Conservation (phyloP, 2,888 invertebrate genomes). For the Leptothorax acervorum region DNA sequence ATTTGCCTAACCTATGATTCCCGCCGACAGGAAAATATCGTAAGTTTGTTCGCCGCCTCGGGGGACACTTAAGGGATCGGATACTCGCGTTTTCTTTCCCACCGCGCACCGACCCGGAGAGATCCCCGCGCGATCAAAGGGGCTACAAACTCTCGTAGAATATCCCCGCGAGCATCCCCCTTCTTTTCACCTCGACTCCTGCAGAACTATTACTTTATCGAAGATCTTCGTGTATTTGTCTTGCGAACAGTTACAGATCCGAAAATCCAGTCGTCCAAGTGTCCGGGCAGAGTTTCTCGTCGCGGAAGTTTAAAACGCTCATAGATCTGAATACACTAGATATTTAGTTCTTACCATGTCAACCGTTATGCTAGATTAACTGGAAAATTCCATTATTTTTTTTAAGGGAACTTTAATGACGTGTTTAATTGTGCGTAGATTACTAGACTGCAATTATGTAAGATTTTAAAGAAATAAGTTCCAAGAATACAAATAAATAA, state of each 20-base stretch:
- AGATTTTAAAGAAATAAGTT: neutral
- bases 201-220: conserved; percentile 55
- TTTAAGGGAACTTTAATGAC: neutral
- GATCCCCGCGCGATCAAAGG: conserved; percentile 51
- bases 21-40: conserved; percentile 58
- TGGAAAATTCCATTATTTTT: neutral
- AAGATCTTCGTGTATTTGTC: conserved; percentile 43
- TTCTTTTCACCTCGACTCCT: conserved; percentile 35
- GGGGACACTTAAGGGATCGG: conserved; percentile 49
- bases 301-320: conserved; percentile 3
- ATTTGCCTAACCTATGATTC: conserved; percentile 64
- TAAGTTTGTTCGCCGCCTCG: conserved; percentile 61
- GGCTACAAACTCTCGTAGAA: conserved; percentile 52
- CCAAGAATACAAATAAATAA: neutral
- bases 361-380: neutral
- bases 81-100: conserved; percentile 51
- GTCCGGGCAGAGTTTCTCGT: neutral
- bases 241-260: conserved; percentile 39
- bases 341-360: neutral
- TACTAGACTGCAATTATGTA: neutral
- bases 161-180: conserved; percentile 34
- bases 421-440: neutral
- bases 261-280: conserved; percentile 35
- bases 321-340: conserved; percentile 21
- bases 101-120: conserved; percentile 10